phyloP scores from a whole-genome alignment of 2,888 invertebrate genomes.

The Nomada hirtipes region DNA sequence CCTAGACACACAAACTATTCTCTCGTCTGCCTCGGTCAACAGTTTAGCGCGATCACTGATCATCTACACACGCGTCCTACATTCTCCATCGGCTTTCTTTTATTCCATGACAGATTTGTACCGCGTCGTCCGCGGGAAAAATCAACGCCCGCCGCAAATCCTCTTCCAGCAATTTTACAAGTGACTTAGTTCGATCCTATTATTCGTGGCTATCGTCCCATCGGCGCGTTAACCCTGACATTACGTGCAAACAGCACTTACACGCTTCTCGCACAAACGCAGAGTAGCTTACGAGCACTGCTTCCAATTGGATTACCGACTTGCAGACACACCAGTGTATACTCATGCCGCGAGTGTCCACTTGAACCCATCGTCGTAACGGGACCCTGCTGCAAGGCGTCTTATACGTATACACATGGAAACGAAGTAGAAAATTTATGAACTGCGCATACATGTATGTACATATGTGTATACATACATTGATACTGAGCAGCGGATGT shows the following conservation, averaged over 20 bases:
- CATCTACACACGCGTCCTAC: no score
- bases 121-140: constrained; percentile 20
- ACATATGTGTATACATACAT: neutral
- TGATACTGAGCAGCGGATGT: neutral
- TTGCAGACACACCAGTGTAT: constrained; percentile 53
- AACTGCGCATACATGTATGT: neutral
- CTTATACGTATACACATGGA: neutral
- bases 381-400: constrained; percentile 19
- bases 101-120: constrained; percentile 5
- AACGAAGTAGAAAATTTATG: constrained; percentile 16
- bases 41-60: neutral
- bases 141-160: constrained; percentile 25
- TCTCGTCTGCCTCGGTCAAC: no score
- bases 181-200: constrained; percentile 65
- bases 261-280: constrained; percentile 40
- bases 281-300: constrained; percentile 48
- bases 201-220: constrained; percentile 50
- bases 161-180: constrained; percentile 43
- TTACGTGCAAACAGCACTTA: constrained; percentile 60
- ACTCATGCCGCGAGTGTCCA: constrained; percentile 25
- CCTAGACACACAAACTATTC: no score
- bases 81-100: neutral
- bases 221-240: constrained; percentile 55
- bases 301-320: constrained; percentile 70
- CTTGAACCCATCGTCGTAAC: constrained; percentile 41